A percentile compares a stretch with the other conserved stretches of the same genome.
Conservation (phyloP, 1,140 invertebrate species). For the Apis dorsata region DNA sequence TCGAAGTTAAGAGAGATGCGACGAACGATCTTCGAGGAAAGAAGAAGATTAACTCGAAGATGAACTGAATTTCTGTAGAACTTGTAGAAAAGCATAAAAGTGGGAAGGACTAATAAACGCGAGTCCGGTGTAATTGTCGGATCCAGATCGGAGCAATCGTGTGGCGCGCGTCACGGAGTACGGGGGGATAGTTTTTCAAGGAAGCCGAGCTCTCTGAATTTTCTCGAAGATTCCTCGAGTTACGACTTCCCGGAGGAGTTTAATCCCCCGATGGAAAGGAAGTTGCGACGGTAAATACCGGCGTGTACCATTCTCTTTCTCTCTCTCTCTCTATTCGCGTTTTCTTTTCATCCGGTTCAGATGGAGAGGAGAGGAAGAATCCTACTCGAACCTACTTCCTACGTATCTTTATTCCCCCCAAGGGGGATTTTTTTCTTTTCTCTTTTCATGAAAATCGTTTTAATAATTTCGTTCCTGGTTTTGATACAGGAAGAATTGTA, state of each 20-base stretch:
- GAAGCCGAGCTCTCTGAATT: slow-evolving; percentile 19
- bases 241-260: slow-evolving; percentile 41
- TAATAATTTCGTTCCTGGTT: slow-evolving; percentile 4
- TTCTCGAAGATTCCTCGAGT: slow-evolving; percentile 45
- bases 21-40: no score
- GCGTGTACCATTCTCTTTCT: not conserved
- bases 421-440: not conserved
- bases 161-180: no score
- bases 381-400: not conserved
- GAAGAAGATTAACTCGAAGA: no score
- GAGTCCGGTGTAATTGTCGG: not conserved
- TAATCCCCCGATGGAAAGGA: slow-evolving; percentile 52
- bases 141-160: not conserved
- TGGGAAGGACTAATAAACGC: no score
- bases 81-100: no score
- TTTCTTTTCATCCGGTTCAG: slow-evolving; percentile 8
- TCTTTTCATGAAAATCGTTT: not conserved
- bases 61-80: no score
- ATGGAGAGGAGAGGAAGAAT: not conserved
- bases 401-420: not conserved
- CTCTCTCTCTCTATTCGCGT: not conserved
- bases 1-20: no score
- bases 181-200: not conserved
- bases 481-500: not conserved
- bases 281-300: slow-evolving; percentile 37